Evolutionary conservation across 2,888 invertebrate genomes (phyloP).

Genomic region (Sepiola atlantica): DNA sequence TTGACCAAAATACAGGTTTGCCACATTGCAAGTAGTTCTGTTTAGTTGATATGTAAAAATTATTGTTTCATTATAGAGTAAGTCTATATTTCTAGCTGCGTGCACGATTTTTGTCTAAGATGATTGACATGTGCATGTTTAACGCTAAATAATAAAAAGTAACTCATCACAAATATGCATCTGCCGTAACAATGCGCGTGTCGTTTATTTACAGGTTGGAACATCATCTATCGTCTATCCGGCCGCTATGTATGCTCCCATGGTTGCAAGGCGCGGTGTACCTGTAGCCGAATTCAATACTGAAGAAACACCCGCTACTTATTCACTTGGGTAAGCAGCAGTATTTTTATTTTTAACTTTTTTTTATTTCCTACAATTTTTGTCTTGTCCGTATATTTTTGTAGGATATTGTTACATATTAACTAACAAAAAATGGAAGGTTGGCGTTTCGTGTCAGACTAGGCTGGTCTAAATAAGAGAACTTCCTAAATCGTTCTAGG

Average conservation of each 20-base stretch:
- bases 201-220: slow-evolving; percentile 78
- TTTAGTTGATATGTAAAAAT: no score
- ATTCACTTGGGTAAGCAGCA: slow-evolving; percentile 76
- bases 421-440: no score
- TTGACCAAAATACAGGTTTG: no score
- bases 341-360: neutral
- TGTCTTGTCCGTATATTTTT: no score
- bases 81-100: no score
- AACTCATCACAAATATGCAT: neutral
- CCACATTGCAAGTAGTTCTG: no score
- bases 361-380: neutral
- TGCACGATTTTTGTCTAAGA: no score
- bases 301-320: slow-evolving; percentile 78
- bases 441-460: no score
- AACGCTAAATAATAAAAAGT: neutral
- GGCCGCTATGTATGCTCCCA: slow-evolving; percentile 89
- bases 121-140: neutral
- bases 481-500: no score
- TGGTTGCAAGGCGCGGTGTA: slow-evolving; percentile 82
- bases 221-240: slow-evolving; percentile 91
- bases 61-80: no score
- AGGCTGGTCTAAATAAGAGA: no score
- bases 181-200: neutral
- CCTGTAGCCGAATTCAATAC: slow-evolving; percentile 86
- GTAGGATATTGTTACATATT: no score